Conservation (phyloP, 2,888 invertebrate genomes). For the Polydrusus cervinus region DNA sequence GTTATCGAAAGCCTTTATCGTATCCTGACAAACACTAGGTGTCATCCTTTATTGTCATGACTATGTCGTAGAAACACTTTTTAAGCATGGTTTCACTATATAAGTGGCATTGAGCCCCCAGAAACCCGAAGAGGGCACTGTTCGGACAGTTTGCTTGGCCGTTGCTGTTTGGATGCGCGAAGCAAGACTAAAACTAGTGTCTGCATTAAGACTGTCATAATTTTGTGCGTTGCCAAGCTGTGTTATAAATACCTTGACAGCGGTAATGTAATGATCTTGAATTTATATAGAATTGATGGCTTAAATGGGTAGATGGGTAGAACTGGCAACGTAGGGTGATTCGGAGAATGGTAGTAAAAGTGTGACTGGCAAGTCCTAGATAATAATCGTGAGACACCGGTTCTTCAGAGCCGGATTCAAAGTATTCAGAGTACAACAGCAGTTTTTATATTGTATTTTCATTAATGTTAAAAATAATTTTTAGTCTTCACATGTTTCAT, state of each 20-base stretch:
- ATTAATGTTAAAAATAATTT: too few relatives aligned
- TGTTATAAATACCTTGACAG: too few relatives aligned
- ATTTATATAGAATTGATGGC: too few relatives aligned
- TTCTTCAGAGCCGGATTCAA: slow-evolving; percentile 43
- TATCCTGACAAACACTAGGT: slow-evolving; percentile 42
- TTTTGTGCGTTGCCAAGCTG: too few relatives aligned
- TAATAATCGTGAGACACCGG: slow-evolving; percentile 33
- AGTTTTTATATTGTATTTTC: too few relatives aligned
- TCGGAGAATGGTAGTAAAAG: too few relatives aligned
- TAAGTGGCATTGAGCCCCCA: slow-evolving; percentile 42
- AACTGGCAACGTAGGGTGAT: too few relatives aligned
- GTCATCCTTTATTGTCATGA: slow-evolving; percentile 47
- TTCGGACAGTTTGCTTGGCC: slow-evolving; percentile 30
- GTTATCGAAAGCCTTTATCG: slow-evolving; percentile 31
- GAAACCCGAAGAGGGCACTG: slow-evolving; percentile 53
- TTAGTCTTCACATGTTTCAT: too few relatives aligned
- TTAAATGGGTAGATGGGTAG: too few relatives aligned
- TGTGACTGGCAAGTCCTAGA: too few relatives aligned
- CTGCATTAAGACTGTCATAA: too few relatives aligned
- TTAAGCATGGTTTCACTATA: slow-evolving; percentile 37
- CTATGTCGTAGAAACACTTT: slow-evolving; percentile 40
- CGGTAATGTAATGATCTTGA: too few relatives aligned
- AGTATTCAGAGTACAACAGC: slow-evolving; percentile 1
- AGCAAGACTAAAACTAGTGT: slow-evolving; percentile 5
- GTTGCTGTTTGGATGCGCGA: slow-evolving; percentile 49